Evolutionary conservation across 2,888 invertebrate genomes (phyloP).

Genomic region (Yponomeuta malinellus): DNA sequence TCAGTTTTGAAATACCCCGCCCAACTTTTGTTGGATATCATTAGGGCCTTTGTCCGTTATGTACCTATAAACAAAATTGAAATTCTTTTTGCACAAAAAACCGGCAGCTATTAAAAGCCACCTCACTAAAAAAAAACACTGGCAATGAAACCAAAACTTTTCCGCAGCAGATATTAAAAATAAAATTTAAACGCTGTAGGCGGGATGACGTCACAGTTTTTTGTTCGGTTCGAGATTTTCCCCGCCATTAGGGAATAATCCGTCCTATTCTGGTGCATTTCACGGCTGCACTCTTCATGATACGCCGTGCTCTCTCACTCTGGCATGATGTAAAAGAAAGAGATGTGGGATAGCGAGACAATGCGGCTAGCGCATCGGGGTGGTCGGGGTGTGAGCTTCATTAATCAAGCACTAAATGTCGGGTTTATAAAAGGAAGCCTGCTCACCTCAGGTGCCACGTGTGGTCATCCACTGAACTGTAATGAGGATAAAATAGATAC

Average conservation of each 20-base stretch:
- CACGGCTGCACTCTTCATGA: background rate
- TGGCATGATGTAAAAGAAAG: background rate
- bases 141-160: background rate
- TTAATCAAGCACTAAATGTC: conserved; percentile 8
- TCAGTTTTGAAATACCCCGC: background rate
- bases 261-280: conserved; percentile 18
- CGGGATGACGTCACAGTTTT: conserved; percentile 5
- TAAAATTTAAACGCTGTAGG: background rate
- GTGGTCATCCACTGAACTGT: background rate
- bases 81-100: background rate
- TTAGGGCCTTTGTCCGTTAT: background rate
- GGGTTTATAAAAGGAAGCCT: background rate
- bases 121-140: background rate
- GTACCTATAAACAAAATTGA: background rate
- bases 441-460: background rate
- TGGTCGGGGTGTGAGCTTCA: background rate
- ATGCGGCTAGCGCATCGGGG: background rate
- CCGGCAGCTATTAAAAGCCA: background rate
- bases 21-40: background rate
- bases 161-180: background rate
- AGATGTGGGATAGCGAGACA: background rate
- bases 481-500: background rate
- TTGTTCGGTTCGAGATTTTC: conserved; percentile 28
- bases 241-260: conserved; percentile 47
- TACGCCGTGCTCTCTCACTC: background rate